Evolutionary conservation across 2,797 vertebrate genomes (phyloP).

Genomic region (Furcifer pardalis): DNA sequence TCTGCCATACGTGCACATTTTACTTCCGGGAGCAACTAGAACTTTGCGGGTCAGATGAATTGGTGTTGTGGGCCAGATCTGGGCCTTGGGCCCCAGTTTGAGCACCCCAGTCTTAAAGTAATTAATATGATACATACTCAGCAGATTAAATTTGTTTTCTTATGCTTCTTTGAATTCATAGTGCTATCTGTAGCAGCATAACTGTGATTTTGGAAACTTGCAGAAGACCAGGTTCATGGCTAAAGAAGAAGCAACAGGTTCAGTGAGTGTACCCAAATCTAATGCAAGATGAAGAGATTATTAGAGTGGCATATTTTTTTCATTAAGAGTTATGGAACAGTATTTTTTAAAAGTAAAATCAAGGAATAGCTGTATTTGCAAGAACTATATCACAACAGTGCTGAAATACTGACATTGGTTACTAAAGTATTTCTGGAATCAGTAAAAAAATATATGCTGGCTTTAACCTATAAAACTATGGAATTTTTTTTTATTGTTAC

Average conservation of each 20-base stretch:
- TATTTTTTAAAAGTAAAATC: background rate
- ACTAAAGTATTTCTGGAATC: background rate
- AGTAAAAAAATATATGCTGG: background rate
- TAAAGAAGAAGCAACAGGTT: background rate
- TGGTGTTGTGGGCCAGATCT: too few species aligned
- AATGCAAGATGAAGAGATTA: background rate
- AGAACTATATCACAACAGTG: background rate
- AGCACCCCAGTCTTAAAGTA: background rate
- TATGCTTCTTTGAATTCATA: background rate
- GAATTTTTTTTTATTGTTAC: too few species aligned
- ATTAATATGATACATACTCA: background rate
- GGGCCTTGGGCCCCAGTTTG: too few species aligned
- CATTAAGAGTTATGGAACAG: background rate
- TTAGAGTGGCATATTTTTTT: background rate
- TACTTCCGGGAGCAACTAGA: too few species aligned
- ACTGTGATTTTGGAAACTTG: background rate
- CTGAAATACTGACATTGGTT: background rate
- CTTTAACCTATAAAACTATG: background rate
- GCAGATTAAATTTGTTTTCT: background rate
- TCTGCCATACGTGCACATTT: too few species aligned
- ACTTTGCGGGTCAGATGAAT: too few species aligned
- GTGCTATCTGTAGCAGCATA: background rate
- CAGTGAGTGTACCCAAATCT: background rate
- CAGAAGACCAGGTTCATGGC: background rate
- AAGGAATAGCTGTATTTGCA: background rate